Evolutionary conservation across 2,888 invertebrate genomes (phyloP).

Genomic region (Athalia circularis): DNA sequence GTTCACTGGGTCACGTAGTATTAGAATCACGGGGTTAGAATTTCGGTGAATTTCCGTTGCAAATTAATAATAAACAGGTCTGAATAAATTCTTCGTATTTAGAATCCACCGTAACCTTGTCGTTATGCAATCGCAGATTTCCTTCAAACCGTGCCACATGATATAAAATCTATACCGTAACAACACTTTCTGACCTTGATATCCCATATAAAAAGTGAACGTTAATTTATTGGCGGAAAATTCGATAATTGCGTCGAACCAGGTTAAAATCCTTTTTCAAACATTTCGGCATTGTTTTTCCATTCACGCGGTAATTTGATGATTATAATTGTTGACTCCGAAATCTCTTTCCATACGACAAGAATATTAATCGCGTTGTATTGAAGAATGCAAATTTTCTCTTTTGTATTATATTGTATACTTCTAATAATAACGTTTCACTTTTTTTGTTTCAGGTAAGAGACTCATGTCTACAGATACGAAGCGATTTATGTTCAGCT

Average conservation of each 20-base stretch:
- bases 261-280: neutral
- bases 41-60: neutral
- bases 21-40: neutral
- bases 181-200: neutral
- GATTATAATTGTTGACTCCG: neutral
- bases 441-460: constrained; percentile 39
- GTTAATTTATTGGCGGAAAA: neutral
- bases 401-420: neutral
- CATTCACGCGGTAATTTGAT: too few relatives aligned
- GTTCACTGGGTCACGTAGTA: too few relatives aligned
- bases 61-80: neutral
- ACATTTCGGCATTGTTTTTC: neutral
- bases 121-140: neutral
- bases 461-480: constrained; percentile 7
- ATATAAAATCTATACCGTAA: neutral
- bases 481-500: too few relatives aligned
- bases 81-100: neutral
- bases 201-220: neutral
- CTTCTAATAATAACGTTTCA: neutral
- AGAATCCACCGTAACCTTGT: constrained; percentile 10
- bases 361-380: neutral
- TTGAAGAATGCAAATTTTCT: neutral
- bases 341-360: neutral
- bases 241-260: neutral
- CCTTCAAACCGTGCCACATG: neutral